A percentile compares a stretch with the other conserved stretches of the same genome.
phyloP scores from a whole-genome alignment of 2,888 invertebrate species.

The Bombylius major region DNA sequence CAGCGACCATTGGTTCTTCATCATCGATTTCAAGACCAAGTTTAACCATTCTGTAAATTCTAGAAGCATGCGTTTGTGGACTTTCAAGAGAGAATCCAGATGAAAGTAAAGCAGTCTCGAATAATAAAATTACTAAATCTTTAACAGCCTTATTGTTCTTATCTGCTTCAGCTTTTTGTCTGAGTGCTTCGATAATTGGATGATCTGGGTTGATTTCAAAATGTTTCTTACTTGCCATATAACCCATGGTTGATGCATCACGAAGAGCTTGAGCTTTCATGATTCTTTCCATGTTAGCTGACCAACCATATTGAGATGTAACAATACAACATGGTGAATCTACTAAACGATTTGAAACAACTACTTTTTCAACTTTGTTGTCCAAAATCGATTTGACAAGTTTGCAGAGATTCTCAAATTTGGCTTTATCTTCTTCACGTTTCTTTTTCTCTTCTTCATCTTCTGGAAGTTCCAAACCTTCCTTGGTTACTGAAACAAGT shows the following conservation, averaged over 20 bases:
- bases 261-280: conserved; percentile 99
- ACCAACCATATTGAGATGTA: conserved; percentile 98
- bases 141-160: conserved; percentile 98
- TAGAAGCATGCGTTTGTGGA: conserved; percentile 84
- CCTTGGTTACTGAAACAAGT: conserved; percentile 94
- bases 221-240: conserved; percentile 99
- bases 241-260: conserved; percentile 98
- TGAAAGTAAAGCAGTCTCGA: conserved; percentile 89
- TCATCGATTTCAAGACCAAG: conserved; percentile 96
- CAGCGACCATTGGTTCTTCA: conserved; percentile 66
- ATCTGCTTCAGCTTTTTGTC: conserved; percentile 87
- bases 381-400: conserved; percentile 95
- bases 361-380: conserved; percentile 96
- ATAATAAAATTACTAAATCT: conserved; percentile 89
- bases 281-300: conserved; percentile 99
- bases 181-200: conserved; percentile 79
- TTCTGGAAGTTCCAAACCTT: conserved; percentile 93
- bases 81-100: conserved; percentile 96
- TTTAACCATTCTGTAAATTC: conserved; percentile 99
- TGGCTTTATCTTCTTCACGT: conserved; percentile 70
- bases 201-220: conserved; percentile 95
- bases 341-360: conserved; percentile 90
- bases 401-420: conserved; percentile 50
- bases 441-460: conserved; percentile 97
- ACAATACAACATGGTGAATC: conserved; percentile 99